These are phyloP conservation scores for Druceiella hillmani DNA, from an alignment of 2,888 invertebrate species.

Conservation along the genomic window DNA sequence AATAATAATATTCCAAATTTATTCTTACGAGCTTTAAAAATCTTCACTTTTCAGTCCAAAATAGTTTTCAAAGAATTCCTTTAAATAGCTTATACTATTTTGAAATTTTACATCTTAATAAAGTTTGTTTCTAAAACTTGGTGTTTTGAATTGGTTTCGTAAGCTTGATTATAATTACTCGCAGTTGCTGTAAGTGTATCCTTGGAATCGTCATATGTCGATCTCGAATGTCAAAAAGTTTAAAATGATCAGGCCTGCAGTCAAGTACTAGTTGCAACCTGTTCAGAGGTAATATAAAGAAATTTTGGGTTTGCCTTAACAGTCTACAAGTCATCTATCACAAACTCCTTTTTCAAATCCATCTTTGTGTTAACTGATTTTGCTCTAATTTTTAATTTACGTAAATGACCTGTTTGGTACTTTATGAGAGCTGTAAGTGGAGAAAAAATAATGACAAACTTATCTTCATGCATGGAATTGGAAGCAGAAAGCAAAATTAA, in stretches of 20 bases:
- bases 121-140: slow-evolving; percentile 88
- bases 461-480: slow-evolving; percentile 77
- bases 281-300: slow-evolving; percentile 95
- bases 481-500: slow-evolving; percentile 96
- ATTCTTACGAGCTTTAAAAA: slow-evolving; percentile 43
- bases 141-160: slow-evolving; percentile 73
- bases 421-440: slow-evolving; percentile 94
- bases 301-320: slow-evolving; percentile 73
- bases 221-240: slow-evolving; percentile 61
- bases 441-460: slow-evolving; percentile 90
- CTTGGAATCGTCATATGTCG: slow-evolving; percentile 67
- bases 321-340: slow-evolving; percentile 71
- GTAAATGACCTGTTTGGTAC: slow-evolving; percentile 90
- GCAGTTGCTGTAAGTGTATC: slow-evolving; percentile 95
- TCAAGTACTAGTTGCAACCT: slow-evolving; percentile 89
- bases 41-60: slow-evolving; percentile 54
- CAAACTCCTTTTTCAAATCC: slow-evolving; percentile 64
- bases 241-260: slow-evolving; percentile 92
- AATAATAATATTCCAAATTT: no score
- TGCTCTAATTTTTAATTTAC: slow-evolving; percentile 70
- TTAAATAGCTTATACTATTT: slow-evolving; percentile 76
- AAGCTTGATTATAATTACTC: slow-evolving; percentile 66
- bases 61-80: slow-evolving; percentile 63
- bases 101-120: slow-evolving; percentile 92
- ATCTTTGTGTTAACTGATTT: slow-evolving; percentile 93